A percentile compares a stretch with the other conserved stretches of the same genome.
Evolutionary conservation across 2,888 invertebrate genomes (phyloP).

Genomic region (Argyra leucocephala): DNA sequence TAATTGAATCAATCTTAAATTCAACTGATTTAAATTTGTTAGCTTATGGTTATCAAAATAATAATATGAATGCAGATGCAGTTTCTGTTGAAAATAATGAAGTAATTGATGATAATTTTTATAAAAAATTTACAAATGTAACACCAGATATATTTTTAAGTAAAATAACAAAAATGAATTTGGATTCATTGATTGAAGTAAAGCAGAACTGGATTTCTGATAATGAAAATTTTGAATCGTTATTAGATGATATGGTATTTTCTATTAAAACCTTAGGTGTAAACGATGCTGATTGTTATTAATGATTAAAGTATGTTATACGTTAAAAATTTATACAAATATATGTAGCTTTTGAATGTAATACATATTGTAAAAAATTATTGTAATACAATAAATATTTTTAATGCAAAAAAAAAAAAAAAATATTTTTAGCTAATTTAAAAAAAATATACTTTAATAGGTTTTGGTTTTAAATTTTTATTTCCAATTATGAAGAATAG

Average conservation of each 20-base stretch:
- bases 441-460: not conserved
- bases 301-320: conserved; percentile 17
- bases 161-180: conserved; percentile 50
- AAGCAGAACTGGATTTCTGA: conserved; percentile 58
- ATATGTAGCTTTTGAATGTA: not conserved
- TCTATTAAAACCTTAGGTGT: conserved; percentile 49
- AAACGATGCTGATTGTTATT: conserved; percentile 65
- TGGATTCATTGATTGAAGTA: conserved; percentile 51
- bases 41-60: conserved; percentile 33
- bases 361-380: not conserved
- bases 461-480: not conserved
- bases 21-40: conserved; percentile 54
- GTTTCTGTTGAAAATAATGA: conserved; percentile 26
- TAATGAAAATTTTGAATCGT: conserved; percentile 57
- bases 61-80: conserved; percentile 24
- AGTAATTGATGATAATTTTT: conserved; percentile 40
- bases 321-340: not conserved
- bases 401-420: too few relatives aligned
- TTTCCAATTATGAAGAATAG: not conserved
- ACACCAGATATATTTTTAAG: conserved; percentile 53
- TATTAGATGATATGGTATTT: conserved; percentile 64
- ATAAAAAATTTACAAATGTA: conserved; percentile 39
- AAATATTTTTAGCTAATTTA: too few relatives aligned
- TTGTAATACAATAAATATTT: too few relatives aligned
- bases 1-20: conserved; percentile 58